Percentiles rank a stretch among this genome's conserved stretches.
These are phyloP conservation scores for Haemorhous mexicanus DNA, from an alignment of 2,113 vertebrate species.

Conservation along the genomic window DNA sequence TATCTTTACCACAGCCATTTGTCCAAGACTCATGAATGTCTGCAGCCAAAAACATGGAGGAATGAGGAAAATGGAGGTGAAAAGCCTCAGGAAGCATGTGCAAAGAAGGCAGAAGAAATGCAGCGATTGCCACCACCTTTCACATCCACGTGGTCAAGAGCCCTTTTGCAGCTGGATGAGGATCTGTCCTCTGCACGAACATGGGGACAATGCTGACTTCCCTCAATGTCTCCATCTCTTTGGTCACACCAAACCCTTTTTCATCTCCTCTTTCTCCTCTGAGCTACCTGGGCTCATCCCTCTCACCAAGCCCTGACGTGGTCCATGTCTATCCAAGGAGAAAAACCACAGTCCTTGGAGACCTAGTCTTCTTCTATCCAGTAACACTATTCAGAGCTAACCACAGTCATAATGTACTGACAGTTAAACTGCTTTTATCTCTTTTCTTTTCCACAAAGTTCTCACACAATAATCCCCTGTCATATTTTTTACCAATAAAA, in stretches of 20 bases:
- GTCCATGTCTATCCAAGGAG: neutral
- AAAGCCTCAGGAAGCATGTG: neutral
- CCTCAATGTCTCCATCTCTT: neutral
- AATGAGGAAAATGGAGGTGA: neutral
- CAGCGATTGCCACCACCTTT: neutral
- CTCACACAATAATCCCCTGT: constrained; percentile 48
- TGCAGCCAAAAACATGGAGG: neutral
- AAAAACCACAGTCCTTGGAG: neutral
- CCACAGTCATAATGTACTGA: constrained; percentile 48
- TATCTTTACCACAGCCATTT: constrained; percentile 31
- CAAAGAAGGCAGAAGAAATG: neutral
- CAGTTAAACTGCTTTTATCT: constrained; percentile 68
- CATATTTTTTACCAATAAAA: constrained; percentile 60
- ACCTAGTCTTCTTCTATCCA: neutral
- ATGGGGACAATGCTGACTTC: neutral
- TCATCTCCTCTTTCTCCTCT: neutral
- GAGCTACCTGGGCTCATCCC: neutral
- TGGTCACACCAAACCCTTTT: neutral
- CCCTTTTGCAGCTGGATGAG: neutral
- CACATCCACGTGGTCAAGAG: neutral
- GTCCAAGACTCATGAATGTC: constrained; percentile 9
- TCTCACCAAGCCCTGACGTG: fast-evolving
- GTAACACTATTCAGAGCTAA: constrained; percentile 37
- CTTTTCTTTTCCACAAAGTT: constrained; percentile 48
- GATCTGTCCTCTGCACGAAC: fast-evolving